These are phyloP conservation scores for Caranx ignobilis DNA, from an alignment of 2,113 vertebrate species.

Conservation along the genomic window DNA sequence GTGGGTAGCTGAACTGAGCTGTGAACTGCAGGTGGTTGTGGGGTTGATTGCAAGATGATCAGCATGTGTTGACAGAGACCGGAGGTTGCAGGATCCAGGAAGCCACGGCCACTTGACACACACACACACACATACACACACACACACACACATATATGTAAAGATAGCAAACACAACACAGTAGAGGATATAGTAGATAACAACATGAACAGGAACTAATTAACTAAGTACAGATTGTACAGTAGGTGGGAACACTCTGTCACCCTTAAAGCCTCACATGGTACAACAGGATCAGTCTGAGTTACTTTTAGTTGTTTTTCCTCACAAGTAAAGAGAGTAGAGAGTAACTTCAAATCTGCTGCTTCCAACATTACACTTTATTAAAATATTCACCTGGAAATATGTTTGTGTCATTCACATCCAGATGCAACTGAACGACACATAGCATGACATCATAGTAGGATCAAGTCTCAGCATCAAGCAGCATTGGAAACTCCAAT, in stretches of 20 bases:
- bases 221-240: no score
- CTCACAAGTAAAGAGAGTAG: neutral
- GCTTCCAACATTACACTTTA: neutral
- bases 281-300: neutral
- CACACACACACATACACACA: no score
- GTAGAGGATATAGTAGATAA: no score
- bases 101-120: no score
- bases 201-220: no score
- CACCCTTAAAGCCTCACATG: neutral
- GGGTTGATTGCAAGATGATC: no score
- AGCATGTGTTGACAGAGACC: no score
- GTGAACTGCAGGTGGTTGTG: no score
- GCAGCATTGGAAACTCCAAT: conserved; percentile 29
- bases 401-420: neutral
- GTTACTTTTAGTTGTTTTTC: neutral
- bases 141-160: no score
- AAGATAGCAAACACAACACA: no score
- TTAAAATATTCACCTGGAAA: conserved; percentile 4
- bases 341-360: neutral
- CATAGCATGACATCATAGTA: neutral
- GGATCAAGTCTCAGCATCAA: neutral
- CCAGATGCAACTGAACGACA: neutral
- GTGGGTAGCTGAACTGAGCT: no score
- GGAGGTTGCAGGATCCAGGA: no score
- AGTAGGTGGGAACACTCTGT: neutral